Conservation (phyloP, 2,888 invertebrate species). For the Drosophila sordidapex region DNA sequence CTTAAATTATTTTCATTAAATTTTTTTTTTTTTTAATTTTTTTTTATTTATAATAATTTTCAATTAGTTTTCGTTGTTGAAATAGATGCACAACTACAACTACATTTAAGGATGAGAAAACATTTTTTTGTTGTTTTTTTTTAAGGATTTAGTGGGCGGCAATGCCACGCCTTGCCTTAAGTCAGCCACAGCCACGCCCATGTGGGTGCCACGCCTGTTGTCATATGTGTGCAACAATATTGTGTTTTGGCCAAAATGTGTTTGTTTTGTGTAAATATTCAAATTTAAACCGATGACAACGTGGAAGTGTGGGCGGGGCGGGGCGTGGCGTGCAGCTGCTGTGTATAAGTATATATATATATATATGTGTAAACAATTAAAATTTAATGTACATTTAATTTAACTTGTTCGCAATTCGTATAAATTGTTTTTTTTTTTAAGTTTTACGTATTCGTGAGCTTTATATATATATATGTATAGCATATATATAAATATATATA, state of each 20-base stretch:
- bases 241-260: conserved; percentile 70
- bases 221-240: conserved; percentile 74
- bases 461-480: conserved; percentile 3
- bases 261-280: conserved; percentile 54
- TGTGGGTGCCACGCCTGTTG: conserved; percentile 52
- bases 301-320: conserved; percentile 28
- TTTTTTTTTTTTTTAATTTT: conserved; percentile 1
- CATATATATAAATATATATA: conserved; percentile 30
- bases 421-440: conserved; percentile 50
- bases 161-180: conserved; percentile 15
- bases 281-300: conserved; percentile 76
- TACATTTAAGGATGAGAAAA: conserved; percentile 61
- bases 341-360: conserved; percentile 45
- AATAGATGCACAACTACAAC: conserved; percentile 65
- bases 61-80: conserved; percentile 74
- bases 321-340: conserved; percentile 3
- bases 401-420: conserved; percentile 52
- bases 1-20: conserved; percentile 13
- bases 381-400: conserved; percentile 78
- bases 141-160: conserved; percentile 14
- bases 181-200: conserved; percentile 46
- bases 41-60: conserved; percentile 56
- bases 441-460: conserved; percentile 66
- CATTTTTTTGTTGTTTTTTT: conserved; percentile 24
- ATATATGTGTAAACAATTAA: conserved; percentile 71